phyloP scores from a whole-genome alignment of 1,140 invertebrate species.

The Rhopalosiphum padi region DNA sequence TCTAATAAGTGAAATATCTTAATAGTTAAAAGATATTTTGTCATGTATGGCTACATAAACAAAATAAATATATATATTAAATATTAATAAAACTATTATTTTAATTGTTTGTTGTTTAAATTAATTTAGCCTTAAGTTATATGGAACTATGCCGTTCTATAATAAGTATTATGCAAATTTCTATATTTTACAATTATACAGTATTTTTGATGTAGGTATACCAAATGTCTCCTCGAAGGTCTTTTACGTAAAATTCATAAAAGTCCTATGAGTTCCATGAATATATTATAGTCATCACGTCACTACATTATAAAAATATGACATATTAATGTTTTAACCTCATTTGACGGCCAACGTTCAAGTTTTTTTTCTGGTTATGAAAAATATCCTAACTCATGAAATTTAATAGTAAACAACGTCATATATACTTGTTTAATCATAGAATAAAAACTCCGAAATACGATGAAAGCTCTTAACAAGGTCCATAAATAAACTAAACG shows the following conservation, averaged over 20 bases:
- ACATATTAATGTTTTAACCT: slow-evolving; percentile 46
- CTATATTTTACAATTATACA: not conserved
- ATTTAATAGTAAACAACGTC: slow-evolving; percentile 17
- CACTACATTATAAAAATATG: not conserved
- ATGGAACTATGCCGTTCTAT: not conserved
- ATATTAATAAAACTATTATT: too few relatives aligned
- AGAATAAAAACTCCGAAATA: not conserved
- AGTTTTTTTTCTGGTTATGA: slow-evolving; percentile 10
- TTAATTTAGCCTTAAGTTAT: not conserved
- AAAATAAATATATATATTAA: too few relatives aligned
- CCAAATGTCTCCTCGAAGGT: not conserved
- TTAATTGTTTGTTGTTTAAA: not conserved
- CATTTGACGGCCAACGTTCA: slow-evolving; percentile 1
- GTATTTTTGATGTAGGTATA: not conserved
- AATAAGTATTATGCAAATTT: not conserved
- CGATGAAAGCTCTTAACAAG: slow-evolving; percentile 36
- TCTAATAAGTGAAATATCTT: not conserved
- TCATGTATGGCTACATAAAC: too few relatives aligned
- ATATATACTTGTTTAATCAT: not conserved
- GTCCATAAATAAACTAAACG: not conserved
- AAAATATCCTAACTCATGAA: not conserved
- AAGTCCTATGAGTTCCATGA: not conserved
- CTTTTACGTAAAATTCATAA: not conserved
- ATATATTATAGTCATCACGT: not conserved
- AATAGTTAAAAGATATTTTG: too few relatives aligned